These are phyloP conservation scores for Rhineura floridana DNA, from an alignment of 2,113 vertebrate species.

Conservation along the genomic window DNA sequence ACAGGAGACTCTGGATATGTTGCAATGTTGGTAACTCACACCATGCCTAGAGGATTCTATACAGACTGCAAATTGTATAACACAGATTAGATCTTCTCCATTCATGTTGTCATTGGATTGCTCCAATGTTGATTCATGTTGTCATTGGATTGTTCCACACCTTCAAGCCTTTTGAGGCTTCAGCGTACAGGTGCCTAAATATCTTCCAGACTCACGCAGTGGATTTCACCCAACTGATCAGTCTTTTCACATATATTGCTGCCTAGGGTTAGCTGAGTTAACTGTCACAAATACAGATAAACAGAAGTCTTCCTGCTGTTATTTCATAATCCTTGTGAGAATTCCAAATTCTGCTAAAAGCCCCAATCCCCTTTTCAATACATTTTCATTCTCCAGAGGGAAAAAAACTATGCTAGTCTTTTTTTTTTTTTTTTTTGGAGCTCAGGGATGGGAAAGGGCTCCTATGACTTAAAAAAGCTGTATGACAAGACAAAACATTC, in stretches of 20 bases:
- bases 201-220: not conserved
- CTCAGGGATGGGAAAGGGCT: not conserved
- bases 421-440: not conserved
- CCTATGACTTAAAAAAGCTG: not conserved
- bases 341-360: not conserved
- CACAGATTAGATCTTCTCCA: not conserved
- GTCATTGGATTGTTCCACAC: not conserved
- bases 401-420: too few species aligned
- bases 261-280: not conserved
- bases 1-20: not conserved
- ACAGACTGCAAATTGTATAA: not conserved
- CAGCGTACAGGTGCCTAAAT: not conserved
- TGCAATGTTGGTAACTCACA: not conserved
- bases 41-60: not conserved
- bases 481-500: not conserved
- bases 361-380: too few species aligned
- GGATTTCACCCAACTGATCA: not conserved
- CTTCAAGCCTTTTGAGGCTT: not conserved
- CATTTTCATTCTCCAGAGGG: not conserved
- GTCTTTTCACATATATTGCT: not conserved
- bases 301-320: not conserved
- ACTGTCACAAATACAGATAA: not conserved
- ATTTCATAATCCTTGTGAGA: not conserved
- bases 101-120: too few species aligned
- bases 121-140: too few species aligned